Conservation (phyloP, 1,140 invertebrate species). For the Xylocopa sonorina region DNA sequence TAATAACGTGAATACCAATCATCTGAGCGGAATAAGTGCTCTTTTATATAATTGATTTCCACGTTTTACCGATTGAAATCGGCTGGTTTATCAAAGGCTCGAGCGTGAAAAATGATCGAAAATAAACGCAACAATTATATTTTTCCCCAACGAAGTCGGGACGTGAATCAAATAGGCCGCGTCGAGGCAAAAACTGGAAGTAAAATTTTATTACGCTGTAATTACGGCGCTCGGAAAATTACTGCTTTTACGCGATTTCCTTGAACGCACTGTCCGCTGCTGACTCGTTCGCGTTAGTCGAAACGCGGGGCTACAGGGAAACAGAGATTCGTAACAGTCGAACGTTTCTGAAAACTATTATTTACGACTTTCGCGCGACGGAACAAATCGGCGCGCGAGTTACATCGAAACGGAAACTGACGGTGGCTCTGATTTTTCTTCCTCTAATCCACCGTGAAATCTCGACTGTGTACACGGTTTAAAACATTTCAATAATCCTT, state of each 20-base stretch:
- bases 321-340: neutral
- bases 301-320: neutral
- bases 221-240: constrained; percentile 12
- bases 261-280: neutral
- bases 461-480: neutral
- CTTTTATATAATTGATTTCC: neutral
- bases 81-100: neutral
- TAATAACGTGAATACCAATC: neutral
- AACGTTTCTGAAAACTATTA: neutral
- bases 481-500: neutral
- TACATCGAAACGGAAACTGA: neutral
- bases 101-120: neutral
- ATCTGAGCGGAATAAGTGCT: too few species aligned
- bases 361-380: neutral
- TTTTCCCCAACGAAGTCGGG: neutral
- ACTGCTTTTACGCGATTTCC: constrained; percentile 25
- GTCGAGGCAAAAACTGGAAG: neutral
- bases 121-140: neutral
- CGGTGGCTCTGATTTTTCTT: neutral
- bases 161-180: neutral
- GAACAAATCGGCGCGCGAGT: too few species aligned
- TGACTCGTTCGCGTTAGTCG: neutral
- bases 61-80: neutral
- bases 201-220: constrained; percentile 8
- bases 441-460: neutral